Evolutionary conservation across 2,797 vertebrate species (phyloP).

Genomic region (Amniataba percoides): DNA sequence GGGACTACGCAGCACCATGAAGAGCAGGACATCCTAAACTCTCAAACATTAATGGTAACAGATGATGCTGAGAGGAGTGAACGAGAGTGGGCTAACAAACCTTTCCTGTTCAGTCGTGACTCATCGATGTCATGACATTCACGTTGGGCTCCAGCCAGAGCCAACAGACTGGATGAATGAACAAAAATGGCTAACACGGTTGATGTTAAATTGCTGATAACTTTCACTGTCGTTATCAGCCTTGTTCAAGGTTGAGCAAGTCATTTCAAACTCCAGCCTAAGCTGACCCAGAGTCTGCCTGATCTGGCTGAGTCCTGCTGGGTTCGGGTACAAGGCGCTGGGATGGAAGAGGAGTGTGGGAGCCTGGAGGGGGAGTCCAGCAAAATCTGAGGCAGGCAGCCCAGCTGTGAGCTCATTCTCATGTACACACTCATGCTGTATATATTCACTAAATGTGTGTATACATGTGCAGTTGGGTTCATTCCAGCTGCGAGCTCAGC

Average conservation of each 20-base stretch:
- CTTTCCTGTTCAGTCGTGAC: constrained; percentile 28
- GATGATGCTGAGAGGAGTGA: constrained; percentile 30
- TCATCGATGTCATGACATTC: constrained; percentile 19
- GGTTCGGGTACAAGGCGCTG: constrained; percentile 30
- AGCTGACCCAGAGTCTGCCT: constrained; percentile 41
- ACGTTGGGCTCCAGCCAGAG: constrained; percentile 6
- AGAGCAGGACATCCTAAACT: constrained; percentile 53
- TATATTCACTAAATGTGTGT: constrained; percentile 35
- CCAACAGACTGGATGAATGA: not conserved
- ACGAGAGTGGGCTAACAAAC: constrained; percentile 9
- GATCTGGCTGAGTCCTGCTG: constrained; percentile 42
- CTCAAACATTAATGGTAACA: constrained; percentile 38
- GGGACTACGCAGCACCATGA: constrained; percentile 29
- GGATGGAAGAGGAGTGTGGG: constrained; percentile 26
- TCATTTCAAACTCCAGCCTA: constrained; percentile 26
- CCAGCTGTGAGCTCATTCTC: constrained; percentile 58
- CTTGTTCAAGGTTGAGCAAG: not conserved
- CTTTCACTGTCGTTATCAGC: not conserved
- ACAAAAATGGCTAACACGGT: not conserved
- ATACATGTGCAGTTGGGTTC: constrained; percentile 47
- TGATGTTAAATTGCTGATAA: constrained; percentile 2
- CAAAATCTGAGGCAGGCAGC: constrained; percentile 48
- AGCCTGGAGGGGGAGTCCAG: constrained; percentile 25
- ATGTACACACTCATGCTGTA: constrained; percentile 21
- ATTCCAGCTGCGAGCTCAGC: constrained; percentile 67